These are phyloP conservation scores for Argyra leucocephala DNA, from an alignment of 2,888 invertebrate species.

Conservation along the genomic window DNA sequence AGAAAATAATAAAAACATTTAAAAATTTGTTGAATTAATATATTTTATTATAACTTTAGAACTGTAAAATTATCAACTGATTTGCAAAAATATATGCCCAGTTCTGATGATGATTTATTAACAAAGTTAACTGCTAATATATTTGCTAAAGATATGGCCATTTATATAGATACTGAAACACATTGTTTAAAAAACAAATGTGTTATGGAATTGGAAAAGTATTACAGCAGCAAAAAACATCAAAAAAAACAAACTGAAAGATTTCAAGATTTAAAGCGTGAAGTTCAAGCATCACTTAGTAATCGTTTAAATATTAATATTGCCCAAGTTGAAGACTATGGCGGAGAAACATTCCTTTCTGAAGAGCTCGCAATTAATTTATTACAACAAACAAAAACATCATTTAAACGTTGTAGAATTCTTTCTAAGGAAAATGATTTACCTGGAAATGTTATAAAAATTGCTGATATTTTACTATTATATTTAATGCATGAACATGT, in stretches of 20 bases:
- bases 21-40: too few species aligned
- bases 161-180: constrained; percentile 69
- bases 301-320: constrained; percentile 87
- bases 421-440: constrained; percentile 71
- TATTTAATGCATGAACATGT: constrained; percentile 85
- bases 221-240: constrained; percentile 88
- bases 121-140: constrained; percentile 69
- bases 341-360: constrained; percentile 92
- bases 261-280: constrained; percentile 84
- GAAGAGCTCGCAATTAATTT: constrained; percentile 88
- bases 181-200: constrained; percentile 71
- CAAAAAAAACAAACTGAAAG: constrained; percentile 87
- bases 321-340: constrained; percentile 89
- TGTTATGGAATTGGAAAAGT: constrained; percentile 63
- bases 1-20: too few species aligned
- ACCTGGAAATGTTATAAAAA: constrained; percentile 63
- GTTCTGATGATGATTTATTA: constrained; percentile 68
- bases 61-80: constrained; percentile 67
- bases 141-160: constrained; percentile 68
- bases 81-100: constrained; percentile 64
- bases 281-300: constrained; percentile 87
- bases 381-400: constrained; percentile 80
- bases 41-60: too few species aligned
- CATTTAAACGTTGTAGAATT: constrained; percentile 77
- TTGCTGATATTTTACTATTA: constrained; percentile 76